Percentiles rank a stretch among this genome's conserved stretches.
Evolutionary conservation across 2,888 invertebrate genomes (phyloP).

Genomic region (Heteropelma amictum): DNA sequence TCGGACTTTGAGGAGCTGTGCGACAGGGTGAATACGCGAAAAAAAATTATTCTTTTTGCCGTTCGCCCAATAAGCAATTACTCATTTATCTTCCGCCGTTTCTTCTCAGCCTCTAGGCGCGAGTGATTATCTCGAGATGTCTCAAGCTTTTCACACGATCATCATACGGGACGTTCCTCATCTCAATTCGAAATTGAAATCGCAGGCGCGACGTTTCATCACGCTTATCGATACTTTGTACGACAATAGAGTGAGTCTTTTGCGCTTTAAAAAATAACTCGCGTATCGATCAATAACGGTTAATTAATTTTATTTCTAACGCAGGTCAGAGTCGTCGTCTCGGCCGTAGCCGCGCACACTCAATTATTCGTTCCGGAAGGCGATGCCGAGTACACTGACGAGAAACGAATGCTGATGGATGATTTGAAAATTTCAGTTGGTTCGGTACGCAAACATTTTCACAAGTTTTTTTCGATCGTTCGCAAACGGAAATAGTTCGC

Average conservation of each 20-base stretch:
- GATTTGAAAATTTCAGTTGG: conserved; percentile 91
- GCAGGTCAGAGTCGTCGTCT: conserved; percentile 88
- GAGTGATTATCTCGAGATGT: conserved; percentile 94
- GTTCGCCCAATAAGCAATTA: not conserved
- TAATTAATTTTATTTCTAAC: conserved; percentile 56
- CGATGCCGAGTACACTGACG: conserved; percentile 83
- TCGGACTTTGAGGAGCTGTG: conserved; percentile 94
- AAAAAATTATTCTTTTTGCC: not conserved
- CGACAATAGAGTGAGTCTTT: conserved; percentile 87
- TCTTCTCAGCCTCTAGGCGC: conserved; percentile 90
- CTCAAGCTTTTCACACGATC: conserved; percentile 96
- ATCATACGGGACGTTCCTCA: conserved; percentile 94
- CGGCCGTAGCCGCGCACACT: conserved; percentile 88
- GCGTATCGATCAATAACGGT: conserved; percentile 1
- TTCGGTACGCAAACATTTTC: conserved; percentile 79
- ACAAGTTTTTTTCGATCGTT: too few species aligned
- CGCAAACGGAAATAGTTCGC: too few species aligned
- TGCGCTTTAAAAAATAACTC: not conserved
- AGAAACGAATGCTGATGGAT: conserved; percentile 94
- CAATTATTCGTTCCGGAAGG: conserved; percentile 84
- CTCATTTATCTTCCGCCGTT: not conserved
- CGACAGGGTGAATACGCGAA: conserved; percentile 82
- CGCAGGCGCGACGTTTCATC: conserved; percentile 96
- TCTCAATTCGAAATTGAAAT: conserved; percentile 87
- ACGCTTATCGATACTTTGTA: conserved; percentile 98